Conservation (phyloP, 2,113 vertebrate species). For the Eulemur rufifrons region DNA sequence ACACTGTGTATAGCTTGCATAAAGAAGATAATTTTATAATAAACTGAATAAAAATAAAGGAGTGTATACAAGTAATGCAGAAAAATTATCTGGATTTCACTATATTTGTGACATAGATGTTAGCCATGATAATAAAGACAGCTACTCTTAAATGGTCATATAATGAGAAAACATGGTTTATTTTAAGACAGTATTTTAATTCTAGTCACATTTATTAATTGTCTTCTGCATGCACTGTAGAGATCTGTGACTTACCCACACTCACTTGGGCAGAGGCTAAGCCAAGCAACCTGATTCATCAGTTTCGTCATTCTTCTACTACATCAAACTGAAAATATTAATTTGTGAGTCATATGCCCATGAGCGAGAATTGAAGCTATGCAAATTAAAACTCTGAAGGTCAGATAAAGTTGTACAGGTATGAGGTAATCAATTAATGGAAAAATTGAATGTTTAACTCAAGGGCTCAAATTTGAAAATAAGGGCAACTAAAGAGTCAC, state of each 20-base stretch:
- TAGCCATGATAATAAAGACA: not conserved
- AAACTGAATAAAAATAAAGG: not conserved
- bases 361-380: not conserved
- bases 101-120: not conserved
- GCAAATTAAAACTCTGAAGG: not conserved
- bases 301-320: not conserved
- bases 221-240: not conserved
- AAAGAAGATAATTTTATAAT: not conserved
- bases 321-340: not conserved
- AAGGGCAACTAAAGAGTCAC: not conserved
- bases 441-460: not conserved
- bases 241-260: not conserved
- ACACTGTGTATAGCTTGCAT: not conserved
- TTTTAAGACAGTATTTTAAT: not conserved
- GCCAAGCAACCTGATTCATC: not conserved
- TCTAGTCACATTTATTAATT: not conserved
- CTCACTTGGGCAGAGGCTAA: not conserved
- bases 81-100: not conserved
- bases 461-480: not conserved
- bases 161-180: not conserved
- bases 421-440: not conserved
- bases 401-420: not conserved
- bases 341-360: not conserved
- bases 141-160: not conserved
- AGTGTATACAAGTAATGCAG: not conserved